phyloP scores from a whole-genome alignment of 2,113 vertebrate species.

The Xenopus laevis region DNA sequence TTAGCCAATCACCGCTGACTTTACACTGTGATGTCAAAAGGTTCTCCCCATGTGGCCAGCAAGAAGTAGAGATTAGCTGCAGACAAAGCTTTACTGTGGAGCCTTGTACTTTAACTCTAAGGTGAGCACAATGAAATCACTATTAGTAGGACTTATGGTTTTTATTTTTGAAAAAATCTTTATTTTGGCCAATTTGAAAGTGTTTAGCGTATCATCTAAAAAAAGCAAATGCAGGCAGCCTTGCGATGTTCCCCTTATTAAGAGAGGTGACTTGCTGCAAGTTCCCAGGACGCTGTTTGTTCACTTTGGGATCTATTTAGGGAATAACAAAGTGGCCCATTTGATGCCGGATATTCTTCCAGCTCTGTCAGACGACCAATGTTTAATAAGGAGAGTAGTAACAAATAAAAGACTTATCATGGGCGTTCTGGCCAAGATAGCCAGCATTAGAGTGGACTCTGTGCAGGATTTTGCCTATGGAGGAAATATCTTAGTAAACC shows the following conservation, averaged over 20 bases:
- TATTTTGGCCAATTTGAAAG: slow-evolving; percentile 67
- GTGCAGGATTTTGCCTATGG: slow-evolving; percentile 91
- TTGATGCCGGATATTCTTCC: slow-evolving; percentile 92
- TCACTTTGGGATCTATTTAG: slow-evolving; percentile 91
- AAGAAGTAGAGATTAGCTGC: slow-evolving; percentile 37
- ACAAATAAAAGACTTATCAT: slow-evolving; percentile 86
- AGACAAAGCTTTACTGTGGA: slow-evolving; percentile 15
- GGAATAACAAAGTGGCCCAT: slow-evolving; percentile 84
- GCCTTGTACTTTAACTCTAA: neutral
- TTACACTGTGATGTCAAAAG: slow-evolving; percentile 31
- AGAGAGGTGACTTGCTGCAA: slow-evolving; percentile 83
- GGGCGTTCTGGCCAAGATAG: slow-evolving; percentile 74
- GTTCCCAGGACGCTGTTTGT: slow-evolving; percentile 83
- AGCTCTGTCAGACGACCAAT: slow-evolving; percentile 64
- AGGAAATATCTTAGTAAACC: slow-evolving; percentile 74
- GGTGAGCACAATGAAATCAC: slow-evolving; percentile 60
- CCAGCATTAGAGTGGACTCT: slow-evolving; percentile 83
- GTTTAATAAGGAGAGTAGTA: slow-evolving; percentile 69
- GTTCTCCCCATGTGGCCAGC: slow-evolving; percentile 35
- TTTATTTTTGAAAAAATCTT: slow-evolving; percentile 79
- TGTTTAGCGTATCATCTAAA: slow-evolving; percentile 54
- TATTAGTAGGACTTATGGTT: slow-evolving; percentile 70
- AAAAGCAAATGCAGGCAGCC: slow-evolving; percentile 35
- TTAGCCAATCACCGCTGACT: slow-evolving; percentile 21
- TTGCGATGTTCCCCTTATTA: slow-evolving; percentile 65